Base-by-base conservation (phyloP, 2,888 invertebrate species). In the Cantharis rustica region DNA sequence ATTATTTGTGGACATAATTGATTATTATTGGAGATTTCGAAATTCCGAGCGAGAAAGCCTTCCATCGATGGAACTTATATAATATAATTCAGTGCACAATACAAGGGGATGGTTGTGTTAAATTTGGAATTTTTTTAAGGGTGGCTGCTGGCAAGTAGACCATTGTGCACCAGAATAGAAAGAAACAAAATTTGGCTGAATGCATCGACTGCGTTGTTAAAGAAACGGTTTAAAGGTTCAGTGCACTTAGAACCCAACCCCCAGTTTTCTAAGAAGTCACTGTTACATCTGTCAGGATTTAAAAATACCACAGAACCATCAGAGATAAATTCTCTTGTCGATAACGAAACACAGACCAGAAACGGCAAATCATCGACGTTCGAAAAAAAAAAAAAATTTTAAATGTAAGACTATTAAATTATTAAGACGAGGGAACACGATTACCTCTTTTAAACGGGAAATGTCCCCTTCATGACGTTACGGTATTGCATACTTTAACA, bases 251-350 rank as follows among this genome's bases (percentile, higher is more conserved):
- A 77, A 77, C 79, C 76, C 79, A 80, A 77, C 79, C 80, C 79
- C 80, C 74, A 68, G 72, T 75, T 78, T 81, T 82, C 82, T 80
- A 75, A 82, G 82, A 82, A 82, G 82, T 82, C 82, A 82, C 81
- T 80, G 76, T 79, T 81, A 80, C 82, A 82, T 82, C 82, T 82
- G 82, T 79, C 75, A 15, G 63, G 77, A 74, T 76, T 79, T 77
- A 77, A 77, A 79, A 81, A 80, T 79, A 79, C 80, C 79, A 80
- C 80, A 80, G 78, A 75, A 75, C 71, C 79, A 70, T 73, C 75
- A 61, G 69, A 79, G 78, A 80, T 80, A 80, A 75, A 79, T 79
- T 77, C 76, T 73, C 71, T 73, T 73, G 75, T 72, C 74, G 71
- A 74, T 69, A 72, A 71, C 68, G 68, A 69, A 75, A 75, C 47